Base-by-base conservation (phyloP, 2,888 invertebrate genomes). In the Tachina lurida region DNA sequence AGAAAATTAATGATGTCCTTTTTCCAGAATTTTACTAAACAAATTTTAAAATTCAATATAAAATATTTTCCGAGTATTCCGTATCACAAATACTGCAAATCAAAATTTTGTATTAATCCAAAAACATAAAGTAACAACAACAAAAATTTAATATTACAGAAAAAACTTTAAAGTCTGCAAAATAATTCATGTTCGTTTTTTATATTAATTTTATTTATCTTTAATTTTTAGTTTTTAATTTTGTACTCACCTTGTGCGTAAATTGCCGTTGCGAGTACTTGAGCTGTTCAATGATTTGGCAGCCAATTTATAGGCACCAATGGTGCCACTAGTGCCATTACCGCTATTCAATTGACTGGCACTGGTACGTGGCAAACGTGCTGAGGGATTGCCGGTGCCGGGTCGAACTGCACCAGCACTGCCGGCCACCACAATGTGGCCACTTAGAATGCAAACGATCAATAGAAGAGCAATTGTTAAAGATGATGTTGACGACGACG, bases 291-390 rank as follows among this genome's bases (percentile, higher is more conserved):
- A 88, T 87, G 91, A 90, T 89, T 91, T 91, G 79, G 91, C 88
- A 84, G 91, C 90, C 88, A 90, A 89, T 89, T 92, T 93, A 85
- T 91, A 90, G 89, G 88, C 90, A 84, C 88, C 87, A 65, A 87
- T 88, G 82, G 87, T 85, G 75, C 73, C 74, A 84, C 88, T 83
- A 49, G 80, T 86, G 63, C 67, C 74, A 77, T 86, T 86, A 73
- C 91, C 92, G 90, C 90, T 92, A 88, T 91, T 91, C 87, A 94
- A 91, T 89, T 94, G 94, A 88, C 93, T 94, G 88, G 95, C 94
- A 90, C 95, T 94, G 88, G 95, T 94, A 87, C 95, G 93, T 73
- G 95, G 94, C 84, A 94, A 91, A 63, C 94, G 93, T 87, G 94
- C 92, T 89, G 94, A 91, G 85, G 90, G 88, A 90, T 91, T 92